Conservation (phyloP, 37 sponge, comb jelly and placozoan species). For the Tethya wilhelma region DNA sequence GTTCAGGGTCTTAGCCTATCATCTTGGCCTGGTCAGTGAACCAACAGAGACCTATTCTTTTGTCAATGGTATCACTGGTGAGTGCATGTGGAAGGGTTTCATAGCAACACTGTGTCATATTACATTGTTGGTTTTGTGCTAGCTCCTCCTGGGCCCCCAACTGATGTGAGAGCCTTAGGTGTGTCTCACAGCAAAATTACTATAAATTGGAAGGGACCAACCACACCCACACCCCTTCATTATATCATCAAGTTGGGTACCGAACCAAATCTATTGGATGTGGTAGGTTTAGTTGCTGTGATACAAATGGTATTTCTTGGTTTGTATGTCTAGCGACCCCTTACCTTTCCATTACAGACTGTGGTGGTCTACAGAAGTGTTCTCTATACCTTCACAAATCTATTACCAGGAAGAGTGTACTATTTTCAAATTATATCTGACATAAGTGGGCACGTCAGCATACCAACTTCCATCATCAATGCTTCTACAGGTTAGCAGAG, state of each 20-base stretch:
- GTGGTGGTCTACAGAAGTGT: background rate
- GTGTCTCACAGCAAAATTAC: background rate
- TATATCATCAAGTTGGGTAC: slow-evolving; percentile 17
- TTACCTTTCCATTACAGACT: background rate
- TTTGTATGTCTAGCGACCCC: background rate
- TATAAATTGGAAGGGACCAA: slow-evolving; percentile 24
- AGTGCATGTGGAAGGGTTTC: slow-evolving; percentile 3
- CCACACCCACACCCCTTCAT: slow-evolving; percentile 17
- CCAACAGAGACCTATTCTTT: slow-evolving; percentile 11
- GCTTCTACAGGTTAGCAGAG: too few relatives aligned
- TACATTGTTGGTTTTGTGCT: too few relatives aligned
- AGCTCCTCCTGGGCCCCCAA: slow-evolving; percentile 42
- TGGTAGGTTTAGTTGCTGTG: slow-evolving; percentile 14
- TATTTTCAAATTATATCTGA: slow-evolving; percentile 29
- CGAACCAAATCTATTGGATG: background rate
- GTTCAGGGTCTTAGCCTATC: slow-evolving; percentile 30
- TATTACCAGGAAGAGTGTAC: background rate
- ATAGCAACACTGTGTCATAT: background rate
- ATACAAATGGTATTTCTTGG: background rate
- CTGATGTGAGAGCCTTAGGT: background rate
- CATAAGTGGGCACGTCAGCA: slow-evolving; percentile 5
- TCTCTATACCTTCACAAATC: background rate
- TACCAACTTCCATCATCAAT: too few relatives aligned
- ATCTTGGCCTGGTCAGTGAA: slow-evolving; percentile 10
- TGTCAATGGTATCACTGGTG: slow-evolving; percentile 42